A percentile compares a stretch with the other conserved stretches of the same genome.
Conservation (phyloP, 2,797 vertebrate genomes). For the Sebastes goodei region DNA sequence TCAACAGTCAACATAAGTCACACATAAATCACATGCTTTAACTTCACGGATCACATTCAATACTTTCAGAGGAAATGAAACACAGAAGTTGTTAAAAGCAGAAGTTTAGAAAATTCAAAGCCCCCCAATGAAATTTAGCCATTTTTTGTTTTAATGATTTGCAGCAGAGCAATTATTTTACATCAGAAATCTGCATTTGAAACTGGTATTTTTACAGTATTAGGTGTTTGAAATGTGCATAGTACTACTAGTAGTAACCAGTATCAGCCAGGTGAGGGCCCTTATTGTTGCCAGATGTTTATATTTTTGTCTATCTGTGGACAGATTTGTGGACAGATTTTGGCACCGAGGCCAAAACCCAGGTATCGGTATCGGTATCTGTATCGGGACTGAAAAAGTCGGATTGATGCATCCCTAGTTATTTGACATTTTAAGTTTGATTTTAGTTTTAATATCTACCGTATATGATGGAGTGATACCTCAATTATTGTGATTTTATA, state of each 20-base stretch:
- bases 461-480: not conserved
- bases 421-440: not conserved
- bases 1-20: not conserved
- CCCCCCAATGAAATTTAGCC: rapidly evolving
- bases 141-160: not conserved
- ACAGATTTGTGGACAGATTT: no score
- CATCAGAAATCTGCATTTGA: not conserved
- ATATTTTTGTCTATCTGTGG: no score
- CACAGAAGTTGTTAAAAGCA: constrained; percentile 28
- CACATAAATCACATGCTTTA: not conserved
- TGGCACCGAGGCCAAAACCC: no score
- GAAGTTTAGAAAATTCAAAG: not conserved
- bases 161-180: not conserved
- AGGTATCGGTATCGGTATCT: no score
- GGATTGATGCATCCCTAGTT: not conserved
- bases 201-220: not conserved
- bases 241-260: not conserved
- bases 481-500: not conserved
- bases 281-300: not conserved
- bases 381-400: no score
- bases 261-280: constrained; percentile 14
- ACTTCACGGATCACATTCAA: not conserved
- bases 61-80: constrained; percentile 28
- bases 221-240: not conserved
- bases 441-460: not conserved